Conservation (phyloP, 1,140 invertebrate species). For the Orius insidiosus region DNA sequence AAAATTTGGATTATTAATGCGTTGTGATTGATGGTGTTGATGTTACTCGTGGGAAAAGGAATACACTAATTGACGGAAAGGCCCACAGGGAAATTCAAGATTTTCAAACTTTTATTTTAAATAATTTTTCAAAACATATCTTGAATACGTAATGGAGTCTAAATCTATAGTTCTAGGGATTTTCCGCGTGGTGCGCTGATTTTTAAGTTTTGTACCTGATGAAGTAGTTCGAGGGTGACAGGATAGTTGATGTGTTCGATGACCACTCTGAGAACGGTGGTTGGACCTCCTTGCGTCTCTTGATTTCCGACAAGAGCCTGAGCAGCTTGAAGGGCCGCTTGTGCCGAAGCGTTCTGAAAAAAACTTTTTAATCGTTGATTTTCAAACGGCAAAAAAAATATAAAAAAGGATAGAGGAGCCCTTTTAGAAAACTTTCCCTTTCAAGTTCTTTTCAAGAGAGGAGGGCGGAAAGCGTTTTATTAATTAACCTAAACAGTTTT, state of each 20-base stretch:
- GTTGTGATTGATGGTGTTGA: too few species aligned
- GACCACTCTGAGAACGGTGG: conserved; percentile 92
- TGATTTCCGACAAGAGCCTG: conserved; percentile 46
- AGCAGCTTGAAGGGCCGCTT: conserved; percentile 67
- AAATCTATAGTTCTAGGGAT: too few species aligned
- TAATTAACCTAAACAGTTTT: not conserved
- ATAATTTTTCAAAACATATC: too few species aligned
- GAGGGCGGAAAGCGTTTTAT: not conserved
- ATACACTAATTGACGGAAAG: too few species aligned
- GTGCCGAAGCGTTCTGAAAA: conserved; percentile 52
- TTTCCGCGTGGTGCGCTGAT: too few species aligned
- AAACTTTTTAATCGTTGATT: not conserved
- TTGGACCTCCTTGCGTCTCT: conserved; percentile 72
- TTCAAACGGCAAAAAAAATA: not conserved
- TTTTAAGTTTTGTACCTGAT: too few species aligned
- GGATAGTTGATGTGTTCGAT: conserved; percentile 97
- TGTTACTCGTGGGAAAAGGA: too few species aligned
- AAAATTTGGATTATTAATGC: too few species aligned
- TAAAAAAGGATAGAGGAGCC: conserved; percentile 3
- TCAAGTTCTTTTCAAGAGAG: not conserved
- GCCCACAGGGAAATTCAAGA: too few species aligned
- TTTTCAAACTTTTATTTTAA: too few species aligned
- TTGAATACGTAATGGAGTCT: too few species aligned
- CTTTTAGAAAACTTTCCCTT: too few species aligned
- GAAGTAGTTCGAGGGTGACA: conserved; percentile 89